Conservation (phyloP, 2,113 vertebrate genomes). For the Galbula dea region DNA sequence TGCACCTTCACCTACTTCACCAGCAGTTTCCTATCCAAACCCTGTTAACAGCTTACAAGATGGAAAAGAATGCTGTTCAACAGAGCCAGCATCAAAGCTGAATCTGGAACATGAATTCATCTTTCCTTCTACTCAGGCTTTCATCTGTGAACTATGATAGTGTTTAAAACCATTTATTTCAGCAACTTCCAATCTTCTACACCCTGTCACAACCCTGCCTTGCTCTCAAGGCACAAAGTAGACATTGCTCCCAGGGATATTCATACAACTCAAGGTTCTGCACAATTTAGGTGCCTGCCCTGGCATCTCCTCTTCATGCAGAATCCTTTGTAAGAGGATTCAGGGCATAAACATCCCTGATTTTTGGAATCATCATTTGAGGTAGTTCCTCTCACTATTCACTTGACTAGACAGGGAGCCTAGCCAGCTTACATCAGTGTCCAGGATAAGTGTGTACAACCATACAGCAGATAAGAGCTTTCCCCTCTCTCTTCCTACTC, state of each 20-base stretch:
- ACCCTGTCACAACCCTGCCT: background rate
- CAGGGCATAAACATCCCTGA: accelerated
- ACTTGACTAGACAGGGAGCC: background rate
- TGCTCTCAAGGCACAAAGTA: background rate
- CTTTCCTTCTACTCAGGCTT: background rate
- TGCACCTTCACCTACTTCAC: background rate
- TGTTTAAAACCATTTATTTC: background rate
- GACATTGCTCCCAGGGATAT: background rate
- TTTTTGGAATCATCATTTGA: background rate
- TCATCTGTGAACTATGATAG: background rate
- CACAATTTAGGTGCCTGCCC: background rate
- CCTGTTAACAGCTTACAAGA: background rate
- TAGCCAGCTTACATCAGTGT: background rate
- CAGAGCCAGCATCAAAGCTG: background rate
- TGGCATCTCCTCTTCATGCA: background rate
- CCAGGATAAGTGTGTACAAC: background rate
- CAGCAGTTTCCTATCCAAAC: background rate
- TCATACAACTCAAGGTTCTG: background rate
- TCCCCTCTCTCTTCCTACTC: background rate
- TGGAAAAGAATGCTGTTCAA: background rate
- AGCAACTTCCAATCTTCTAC: background rate
- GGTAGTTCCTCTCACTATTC: background rate
- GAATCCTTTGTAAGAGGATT: background rate
- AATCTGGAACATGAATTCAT: background rate
- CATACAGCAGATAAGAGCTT: accelerated